Evolutionary conservation across 1,140 invertebrate species (phyloP).

Genomic region (Diabrotica undecimpunctata): DNA sequence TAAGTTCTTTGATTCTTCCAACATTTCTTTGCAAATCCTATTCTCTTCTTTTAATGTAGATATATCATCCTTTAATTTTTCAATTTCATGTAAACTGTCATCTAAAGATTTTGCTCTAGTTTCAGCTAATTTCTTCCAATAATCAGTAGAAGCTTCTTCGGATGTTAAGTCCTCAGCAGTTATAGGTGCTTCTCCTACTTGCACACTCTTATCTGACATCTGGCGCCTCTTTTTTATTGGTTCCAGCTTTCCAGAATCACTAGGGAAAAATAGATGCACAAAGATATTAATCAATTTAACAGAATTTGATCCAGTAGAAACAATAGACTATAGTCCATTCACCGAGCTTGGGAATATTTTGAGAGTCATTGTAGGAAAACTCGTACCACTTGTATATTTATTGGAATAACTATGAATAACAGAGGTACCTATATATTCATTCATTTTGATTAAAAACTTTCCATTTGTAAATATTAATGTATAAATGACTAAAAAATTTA

Average conservation of each 20-base stretch:
- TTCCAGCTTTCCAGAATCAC: slow-evolving; percentile 15
- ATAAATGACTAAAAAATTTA: too few relatives aligned
- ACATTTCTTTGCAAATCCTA: slow-evolving; percentile 59
- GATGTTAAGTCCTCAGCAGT: slow-evolving; percentile 60
- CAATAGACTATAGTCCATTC: too few relatives aligned
- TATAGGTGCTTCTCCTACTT: slow-evolving; percentile 55
- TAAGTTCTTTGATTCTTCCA: slow-evolving; percentile 62
- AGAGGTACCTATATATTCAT: too few relatives aligned
- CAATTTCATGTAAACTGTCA: slow-evolving; percentile 63
- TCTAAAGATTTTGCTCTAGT: slow-evolving; percentile 60
- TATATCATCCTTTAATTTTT: slow-evolving; percentile 53
- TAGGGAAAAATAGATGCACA: slow-evolving; percentile 5
- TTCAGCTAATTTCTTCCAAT: slow-evolving; percentile 66
- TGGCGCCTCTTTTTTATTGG: slow-evolving; percentile 21
- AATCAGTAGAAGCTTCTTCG: slow-evolving; percentile 61
- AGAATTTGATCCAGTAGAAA: neutral
- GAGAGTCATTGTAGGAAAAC: too few relatives aligned
- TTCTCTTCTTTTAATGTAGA: slow-evolving; percentile 62
- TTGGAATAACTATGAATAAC: too few relatives aligned
- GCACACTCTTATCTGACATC: slow-evolving; percentile 49
- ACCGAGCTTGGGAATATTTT: too few relatives aligned
- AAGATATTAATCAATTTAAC: neutral
- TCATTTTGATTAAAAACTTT: too few relatives aligned
- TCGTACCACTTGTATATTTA: too few relatives aligned
- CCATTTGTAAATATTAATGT: too few relatives aligned